A percentile compares a stretch with the other conserved stretches of the same genome.
These are phyloP conservation scores for Chrysina gloriosa DNA, from an alignment of 2,888 invertebrate genomes.

Conservation along the genomic window DNA sequence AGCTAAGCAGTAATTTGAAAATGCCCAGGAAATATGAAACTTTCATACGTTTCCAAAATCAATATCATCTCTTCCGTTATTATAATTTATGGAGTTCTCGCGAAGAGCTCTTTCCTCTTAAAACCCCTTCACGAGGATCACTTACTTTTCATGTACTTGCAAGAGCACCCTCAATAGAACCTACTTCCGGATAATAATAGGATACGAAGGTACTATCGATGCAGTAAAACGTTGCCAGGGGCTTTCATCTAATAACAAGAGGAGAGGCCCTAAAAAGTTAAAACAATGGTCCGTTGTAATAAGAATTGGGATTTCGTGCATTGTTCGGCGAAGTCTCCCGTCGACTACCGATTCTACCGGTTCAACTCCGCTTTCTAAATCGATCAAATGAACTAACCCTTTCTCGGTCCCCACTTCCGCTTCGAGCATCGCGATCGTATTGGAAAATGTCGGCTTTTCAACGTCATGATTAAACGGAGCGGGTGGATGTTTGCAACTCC, in stretches of 20 bases:
- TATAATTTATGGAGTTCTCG: neutral
- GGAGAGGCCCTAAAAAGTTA: constrained; percentile 16
- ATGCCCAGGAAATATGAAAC: too few relatives aligned
- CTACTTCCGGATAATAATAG: constrained; percentile 22
- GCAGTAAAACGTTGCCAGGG: constrained; percentile 1
- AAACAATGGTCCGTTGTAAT: constrained; percentile 27
- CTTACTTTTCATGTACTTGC: neutral
- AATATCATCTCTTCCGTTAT: neutral
- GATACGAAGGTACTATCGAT: constrained; percentile 1
- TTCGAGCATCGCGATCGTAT: neutral
- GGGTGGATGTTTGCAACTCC: constrained; percentile 6
- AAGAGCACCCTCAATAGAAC: neutral
- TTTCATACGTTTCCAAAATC: neutral
- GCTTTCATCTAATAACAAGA: constrained; percentile 18
- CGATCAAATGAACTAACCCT: constrained; percentile 16
- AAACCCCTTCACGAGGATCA: constrained; percentile 12
- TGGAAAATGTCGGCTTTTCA: constrained; percentile 9
- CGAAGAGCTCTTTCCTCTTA: neutral
- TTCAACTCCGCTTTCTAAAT: neutral
- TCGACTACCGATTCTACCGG: neutral
- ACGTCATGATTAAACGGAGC: constrained; percentile 8
- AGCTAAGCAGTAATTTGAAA: too few relatives aligned
- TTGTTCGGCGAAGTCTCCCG: constrained; percentile 15
- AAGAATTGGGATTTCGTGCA: constrained; percentile 23
- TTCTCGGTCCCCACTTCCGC: neutral